Base-by-base conservation (phyloP, 2,888 invertebrate species). In the Tryphoninae sp. region DNA sequence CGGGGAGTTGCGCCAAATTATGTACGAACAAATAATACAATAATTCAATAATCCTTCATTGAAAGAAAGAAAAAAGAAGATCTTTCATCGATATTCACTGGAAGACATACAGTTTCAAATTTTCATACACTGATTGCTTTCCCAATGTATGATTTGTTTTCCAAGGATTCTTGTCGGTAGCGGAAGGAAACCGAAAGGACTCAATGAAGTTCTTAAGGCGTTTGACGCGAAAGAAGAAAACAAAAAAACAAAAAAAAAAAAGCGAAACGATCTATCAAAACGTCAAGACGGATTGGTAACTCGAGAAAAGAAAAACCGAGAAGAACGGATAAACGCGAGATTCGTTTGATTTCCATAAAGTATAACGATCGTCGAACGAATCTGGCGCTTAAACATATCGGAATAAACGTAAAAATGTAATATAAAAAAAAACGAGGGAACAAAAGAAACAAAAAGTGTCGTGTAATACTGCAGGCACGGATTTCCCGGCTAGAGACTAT, bases 1-100 rank as follows among this genome's bases (percentile, higher is more conserved):
- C 90, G 90, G 90, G 90, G 90, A 90, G 90, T 89, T 89, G 88
- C 87, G 87, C 88, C 86, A 88, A 86, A 84, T 45, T 78, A 78
- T 58, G 11, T 16, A 80, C 62, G 51, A 79, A 71, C 55, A 78
- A 62, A 74, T 77, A 82, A 51, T 74, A 76, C 62, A 33, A 62
- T 67, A 65, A 16, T 49, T 42, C 55, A 40, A 42, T 49, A 68
- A 65, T 71, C 78, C 80, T 83, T 83, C 75, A 80, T 76, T 64
- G 58, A 33, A 33, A 33, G 33, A 33, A 33, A 33, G 33, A 33
- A 33, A 33, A 33, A 33, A 33, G 6, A 33, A 33, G 7, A 33
- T 42, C 45, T 69, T 62, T 68, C 64, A 58, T 79, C 73, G 55
- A 73, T 76, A 81, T 73, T 80, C 72, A 77, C 62, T 68, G 79